Evolutionary conservation across 64 coral and sea anemone species (phyloP).

Genomic region (Porites lutea): DNA sequence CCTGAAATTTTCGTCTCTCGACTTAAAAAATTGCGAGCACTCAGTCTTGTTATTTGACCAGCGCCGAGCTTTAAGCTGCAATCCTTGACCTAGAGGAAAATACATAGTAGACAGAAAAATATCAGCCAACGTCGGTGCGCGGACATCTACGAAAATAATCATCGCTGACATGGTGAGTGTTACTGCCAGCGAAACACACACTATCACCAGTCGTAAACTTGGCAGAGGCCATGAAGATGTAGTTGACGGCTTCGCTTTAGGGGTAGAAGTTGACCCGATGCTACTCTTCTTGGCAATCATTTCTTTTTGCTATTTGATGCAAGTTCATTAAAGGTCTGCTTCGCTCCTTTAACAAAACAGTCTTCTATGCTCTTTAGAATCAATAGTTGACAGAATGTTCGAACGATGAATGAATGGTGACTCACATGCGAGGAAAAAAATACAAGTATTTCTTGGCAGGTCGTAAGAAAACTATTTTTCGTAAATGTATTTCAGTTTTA

Average conservation of each 20-base stretch:
- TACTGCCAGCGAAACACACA: conserved; percentile 94
- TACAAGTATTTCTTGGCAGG: not conserved
- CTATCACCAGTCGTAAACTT: conserved; percentile 90
- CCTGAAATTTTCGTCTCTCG: conserved; percentile 85
- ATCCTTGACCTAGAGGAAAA: conserved; percentile 96
- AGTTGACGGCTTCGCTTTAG: conserved; percentile 51
- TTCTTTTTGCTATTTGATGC: not conserved
- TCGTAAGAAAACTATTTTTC: not conserved
- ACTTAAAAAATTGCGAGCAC: conserved; percentile 77
- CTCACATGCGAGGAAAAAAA: conserved; percentile 5
- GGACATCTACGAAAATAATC: conserved; percentile 98
- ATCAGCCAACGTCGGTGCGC: conserved; percentile 83
- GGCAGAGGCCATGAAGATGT: conserved; percentile 89
- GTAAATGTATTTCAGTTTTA: not conserved
- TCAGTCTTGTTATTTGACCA: conserved; percentile 97
- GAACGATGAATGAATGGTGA: not conserved
- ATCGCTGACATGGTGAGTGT: conserved; percentile 86
- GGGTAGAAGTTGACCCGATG: not conserved
- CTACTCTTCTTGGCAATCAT: conserved; percentile 66
- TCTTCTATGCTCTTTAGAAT: not conserved
- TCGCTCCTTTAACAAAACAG: conserved; percentile 1
- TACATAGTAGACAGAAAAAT: conserved; percentile 95
- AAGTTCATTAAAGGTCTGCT: not conserved
- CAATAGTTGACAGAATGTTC: not conserved
- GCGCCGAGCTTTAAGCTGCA: conserved; percentile 86